phyloP scores from a whole-genome alignment of 2,888 invertebrate genomes.

The Catocala fraxini region DNA sequence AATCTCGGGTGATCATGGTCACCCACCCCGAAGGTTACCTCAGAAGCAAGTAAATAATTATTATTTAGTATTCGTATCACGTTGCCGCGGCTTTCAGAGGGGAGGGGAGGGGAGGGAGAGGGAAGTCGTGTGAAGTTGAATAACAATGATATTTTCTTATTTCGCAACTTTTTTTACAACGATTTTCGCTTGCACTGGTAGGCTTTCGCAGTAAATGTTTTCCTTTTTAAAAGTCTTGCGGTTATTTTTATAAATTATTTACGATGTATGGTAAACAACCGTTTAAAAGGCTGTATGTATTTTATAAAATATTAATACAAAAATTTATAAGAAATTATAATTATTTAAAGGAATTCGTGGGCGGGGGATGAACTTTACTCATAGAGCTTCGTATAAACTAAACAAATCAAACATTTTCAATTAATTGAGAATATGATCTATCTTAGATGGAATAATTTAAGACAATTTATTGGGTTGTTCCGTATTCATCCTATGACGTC shows the following conservation, averaged over 20 bases:
- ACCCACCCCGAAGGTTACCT: conserved; percentile 42
- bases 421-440: too few relatives aligned
- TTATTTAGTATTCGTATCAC: conserved; percentile 54
- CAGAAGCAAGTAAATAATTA: conserved; percentile 55
- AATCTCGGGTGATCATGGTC: conserved; percentile 5
- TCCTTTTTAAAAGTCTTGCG: conserved; percentile 6
- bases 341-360: too few relatives aligned
- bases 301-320: background rate
- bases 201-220: background rate
- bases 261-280: background rate
- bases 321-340: too few relatives aligned
- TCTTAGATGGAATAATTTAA: too few relatives aligned
- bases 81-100: conserved; percentile 49
- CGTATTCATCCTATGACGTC: too few relatives aligned
- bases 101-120: conserved; percentile 45
- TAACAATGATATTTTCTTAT: conserved; percentile 70
- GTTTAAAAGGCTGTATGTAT: background rate
- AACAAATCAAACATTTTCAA: too few relatives aligned
- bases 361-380: too few relatives aligned
- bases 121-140: conserved; percentile 69
- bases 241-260: background rate
- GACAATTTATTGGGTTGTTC: too few relatives aligned
- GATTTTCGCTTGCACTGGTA: background rate
- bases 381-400: too few relatives aligned
- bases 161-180: conserved; percentile 45